These are phyloP conservation scores for Montipora capitata DNA, from an alignment of 92 coral and sea anemone genomes.

Conservation along the genomic window DNA sequence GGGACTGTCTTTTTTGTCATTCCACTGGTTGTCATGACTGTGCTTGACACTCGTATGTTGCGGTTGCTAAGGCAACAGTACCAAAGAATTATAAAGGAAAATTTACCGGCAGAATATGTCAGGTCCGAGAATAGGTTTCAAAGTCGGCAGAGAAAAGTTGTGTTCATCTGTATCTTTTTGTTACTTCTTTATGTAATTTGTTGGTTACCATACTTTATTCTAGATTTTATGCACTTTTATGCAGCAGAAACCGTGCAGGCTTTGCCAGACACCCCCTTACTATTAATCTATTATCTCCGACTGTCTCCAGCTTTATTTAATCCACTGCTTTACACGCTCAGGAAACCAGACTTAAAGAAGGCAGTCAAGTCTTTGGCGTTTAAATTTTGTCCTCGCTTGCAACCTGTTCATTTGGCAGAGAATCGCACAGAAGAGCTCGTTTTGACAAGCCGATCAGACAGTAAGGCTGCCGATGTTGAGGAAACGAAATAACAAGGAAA, in stretches of 20 bases:
- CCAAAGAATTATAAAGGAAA: constrained; percentile 26
- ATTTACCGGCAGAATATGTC: constrained; percentile 9
- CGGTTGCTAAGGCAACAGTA: constrained; percentile 25
- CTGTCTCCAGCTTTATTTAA: constrained; percentile 27
- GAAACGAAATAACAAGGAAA: too few species aligned
- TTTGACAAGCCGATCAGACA: neutral
- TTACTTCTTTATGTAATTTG: constrained; percentile 29
- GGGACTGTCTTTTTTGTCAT: neutral
- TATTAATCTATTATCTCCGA: constrained; percentile 4
- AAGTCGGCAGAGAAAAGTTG: constrained; percentile 14
- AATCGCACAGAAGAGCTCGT: constrained; percentile 1
- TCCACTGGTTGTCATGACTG: constrained; percentile 26
- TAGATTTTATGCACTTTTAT: constrained; percentile 13
- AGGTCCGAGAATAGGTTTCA: constrained; percentile 26
- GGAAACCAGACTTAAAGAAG: constrained; percentile 31
- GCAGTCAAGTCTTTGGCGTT: neutral
- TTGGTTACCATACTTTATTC: constrained; percentile 46
- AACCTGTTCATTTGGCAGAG: neutral
- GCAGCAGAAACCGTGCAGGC: neutral
- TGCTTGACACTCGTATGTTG: constrained; percentile 43
- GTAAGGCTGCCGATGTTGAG: too few species aligned
- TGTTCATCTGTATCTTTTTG: constrained; percentile 30
- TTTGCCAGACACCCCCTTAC: neutral
- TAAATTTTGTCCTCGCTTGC: neutral
- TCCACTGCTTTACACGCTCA: constrained; percentile 32